These are phyloP conservation scores for Intellagama lesueurii DNA, from an alignment of 2,797 vertebrate genomes.

Conservation along the genomic window DNA sequence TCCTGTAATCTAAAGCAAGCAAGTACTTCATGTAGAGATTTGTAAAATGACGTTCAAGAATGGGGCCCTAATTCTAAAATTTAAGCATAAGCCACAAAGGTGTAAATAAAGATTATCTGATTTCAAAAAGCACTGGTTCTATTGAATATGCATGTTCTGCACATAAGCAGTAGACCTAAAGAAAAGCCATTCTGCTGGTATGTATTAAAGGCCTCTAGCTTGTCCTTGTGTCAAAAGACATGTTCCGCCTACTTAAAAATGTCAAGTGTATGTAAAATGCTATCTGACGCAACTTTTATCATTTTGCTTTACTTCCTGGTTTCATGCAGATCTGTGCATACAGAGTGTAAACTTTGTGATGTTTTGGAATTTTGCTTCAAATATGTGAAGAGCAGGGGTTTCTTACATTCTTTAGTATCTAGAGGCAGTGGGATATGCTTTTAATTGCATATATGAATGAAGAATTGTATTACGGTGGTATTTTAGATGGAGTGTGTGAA, in stretches of 20 bases:
- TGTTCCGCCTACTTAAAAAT: background rate
- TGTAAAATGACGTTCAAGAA: constrained; percentile 57
- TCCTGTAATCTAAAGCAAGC: constrained; percentile 64
- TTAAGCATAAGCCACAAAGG: constrained; percentile 74
- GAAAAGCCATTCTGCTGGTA: constrained; percentile 28
- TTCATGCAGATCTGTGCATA: background rate
- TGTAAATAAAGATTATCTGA: constrained; percentile 81
- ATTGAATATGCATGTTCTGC: constrained; percentile 42
- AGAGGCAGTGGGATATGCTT: background rate
- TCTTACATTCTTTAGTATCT: background rate
- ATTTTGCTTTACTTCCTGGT: background rate
- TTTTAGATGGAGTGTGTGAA: background rate
- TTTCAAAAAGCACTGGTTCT: constrained; percentile 70
- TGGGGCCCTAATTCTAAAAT: constrained; percentile 72
- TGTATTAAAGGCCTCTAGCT: constrained; percentile 14
- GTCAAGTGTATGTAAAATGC: background rate
- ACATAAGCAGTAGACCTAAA: constrained; percentile 17
- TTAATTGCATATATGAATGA: background rate
- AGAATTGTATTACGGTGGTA: background rate
- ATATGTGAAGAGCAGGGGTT: background rate
- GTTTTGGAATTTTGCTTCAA: constrained; percentile 9
- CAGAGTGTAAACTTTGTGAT: constrained; percentile 4
- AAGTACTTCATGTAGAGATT: constrained; percentile 59
- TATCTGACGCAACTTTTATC: background rate
- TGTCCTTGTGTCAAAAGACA: background rate